These are phyloP conservation scores for Drosophila funebris DNA, from an alignment of 1,140 invertebrate species.

Conservation along the genomic window DNA sequence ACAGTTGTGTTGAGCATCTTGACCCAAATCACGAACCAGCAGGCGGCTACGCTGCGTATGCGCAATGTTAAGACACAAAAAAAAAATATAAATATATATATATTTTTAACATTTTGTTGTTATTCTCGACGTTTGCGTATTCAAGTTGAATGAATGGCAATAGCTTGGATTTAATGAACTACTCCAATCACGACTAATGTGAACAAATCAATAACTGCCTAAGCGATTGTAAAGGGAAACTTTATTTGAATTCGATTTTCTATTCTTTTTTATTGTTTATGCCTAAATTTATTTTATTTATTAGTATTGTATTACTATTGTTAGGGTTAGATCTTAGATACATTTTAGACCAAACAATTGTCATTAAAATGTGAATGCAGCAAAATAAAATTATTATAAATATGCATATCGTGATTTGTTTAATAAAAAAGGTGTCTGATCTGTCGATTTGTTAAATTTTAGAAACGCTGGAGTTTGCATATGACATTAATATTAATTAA, in stretches of 20 bases:
- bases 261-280: background rate
- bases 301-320: background rate
- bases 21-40: conserved; percentile 27
- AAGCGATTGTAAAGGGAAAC: background rate
- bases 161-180: conserved; percentile 12
- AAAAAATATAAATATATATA: conserved; percentile 5
- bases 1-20: conserved; percentile 8
- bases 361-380: too few species aligned
- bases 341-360: too few species aligned
- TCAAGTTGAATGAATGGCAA: background rate
- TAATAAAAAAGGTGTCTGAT: too few species aligned
- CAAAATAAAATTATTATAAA: too few species aligned
- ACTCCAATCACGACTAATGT: conserved; percentile 3
- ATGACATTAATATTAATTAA: too few species aligned
- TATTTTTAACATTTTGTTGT: background rate
- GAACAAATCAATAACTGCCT: conserved; percentile 13
- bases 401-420: too few species aligned
- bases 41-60: conserved; percentile 25
- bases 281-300: background rate
- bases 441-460: too few species aligned
- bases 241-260: background rate
- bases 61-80: conserved; percentile 7
- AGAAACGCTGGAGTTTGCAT: too few species aligned
- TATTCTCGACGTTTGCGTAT: background rate
- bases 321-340: too few species aligned